phyloP scores from a whole-genome alignment of 2,113 vertebrate species.

The Orientallactaga bullata region DNA sequence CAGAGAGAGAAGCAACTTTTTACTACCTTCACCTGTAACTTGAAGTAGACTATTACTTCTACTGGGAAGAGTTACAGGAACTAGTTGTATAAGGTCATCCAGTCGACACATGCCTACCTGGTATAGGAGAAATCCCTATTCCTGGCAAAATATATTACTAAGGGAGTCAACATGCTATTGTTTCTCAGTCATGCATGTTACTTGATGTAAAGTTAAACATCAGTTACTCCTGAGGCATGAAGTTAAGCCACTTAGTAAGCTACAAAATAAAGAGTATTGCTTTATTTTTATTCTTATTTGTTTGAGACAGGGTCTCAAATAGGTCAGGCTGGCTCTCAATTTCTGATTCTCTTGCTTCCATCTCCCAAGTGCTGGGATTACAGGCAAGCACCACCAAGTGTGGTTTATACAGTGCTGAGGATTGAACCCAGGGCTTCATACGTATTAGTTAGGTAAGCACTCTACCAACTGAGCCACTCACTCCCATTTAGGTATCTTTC shows the following conservation, averaged over 20 bases:
- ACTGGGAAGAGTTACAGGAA: neutral
- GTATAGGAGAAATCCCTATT: conserved; percentile 14
- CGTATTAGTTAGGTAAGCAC: neutral
- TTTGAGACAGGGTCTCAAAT: neutral
- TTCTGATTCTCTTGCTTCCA: neutral
- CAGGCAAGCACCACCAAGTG: neutral
- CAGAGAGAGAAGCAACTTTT: conserved; percentile 31
- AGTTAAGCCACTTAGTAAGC: conserved; percentile 28
- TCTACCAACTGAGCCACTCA: neutral
- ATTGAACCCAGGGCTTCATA: too few species aligned
- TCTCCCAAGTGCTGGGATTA: neutral
- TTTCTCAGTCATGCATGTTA: conserved; percentile 53
- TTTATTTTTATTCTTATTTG: neutral
- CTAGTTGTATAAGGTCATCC: conserved; percentile 25
- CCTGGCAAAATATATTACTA: conserved; percentile 32
- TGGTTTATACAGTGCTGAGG: too few species aligned
- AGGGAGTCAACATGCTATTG: conserved; percentile 18
- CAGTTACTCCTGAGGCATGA: conserved; percentile 31
- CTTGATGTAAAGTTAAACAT: conserved; percentile 46
- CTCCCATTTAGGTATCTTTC: neutral
- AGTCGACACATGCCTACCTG: neutral
- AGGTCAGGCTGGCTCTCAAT: neutral
- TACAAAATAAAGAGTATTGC: neutral
- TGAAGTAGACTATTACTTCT: neutral
- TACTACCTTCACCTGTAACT: neutral